Conservation (phyloP, 64 coral and sea anemone species). For the Orbicella faveolata region DNA sequence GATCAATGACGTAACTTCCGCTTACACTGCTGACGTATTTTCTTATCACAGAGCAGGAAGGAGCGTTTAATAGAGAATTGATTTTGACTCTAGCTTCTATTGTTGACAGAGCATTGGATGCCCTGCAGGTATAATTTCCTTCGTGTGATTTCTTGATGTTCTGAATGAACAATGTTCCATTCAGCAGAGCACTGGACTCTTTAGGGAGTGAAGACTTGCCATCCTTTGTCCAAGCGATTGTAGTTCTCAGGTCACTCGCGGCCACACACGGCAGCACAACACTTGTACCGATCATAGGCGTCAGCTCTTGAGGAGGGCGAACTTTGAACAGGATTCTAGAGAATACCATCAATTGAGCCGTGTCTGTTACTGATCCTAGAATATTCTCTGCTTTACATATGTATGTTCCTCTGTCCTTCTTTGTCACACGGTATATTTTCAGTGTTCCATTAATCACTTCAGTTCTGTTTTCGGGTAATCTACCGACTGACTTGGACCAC, state of each 20-base stretch:
- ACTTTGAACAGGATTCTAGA: background rate
- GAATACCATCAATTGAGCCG: background rate
- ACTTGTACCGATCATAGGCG: background rate
- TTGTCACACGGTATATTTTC: background rate
- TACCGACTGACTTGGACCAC: background rate
- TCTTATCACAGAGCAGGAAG: constrained; percentile 5
- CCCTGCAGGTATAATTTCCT: background rate
- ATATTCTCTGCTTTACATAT: background rate
- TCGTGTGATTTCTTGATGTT: no score
- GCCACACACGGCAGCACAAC: background rate
- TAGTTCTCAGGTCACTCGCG: background rate
- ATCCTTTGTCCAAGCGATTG: background rate
- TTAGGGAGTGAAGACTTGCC: background rate
- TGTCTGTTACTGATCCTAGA: background rate
- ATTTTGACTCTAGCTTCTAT: constrained; percentile 7
- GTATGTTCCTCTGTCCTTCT: background rate
- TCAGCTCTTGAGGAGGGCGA: background rate
- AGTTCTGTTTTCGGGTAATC: background rate
- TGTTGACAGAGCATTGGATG: background rate
- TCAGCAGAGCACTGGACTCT: background rate
- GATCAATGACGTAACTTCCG: constrained; percentile 7
- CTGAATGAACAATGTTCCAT: no score
- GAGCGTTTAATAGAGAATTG: background rate
- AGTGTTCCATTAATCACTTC: background rate
- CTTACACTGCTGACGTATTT: background rate